A percentile compares a stretch with the other conserved stretches of the same genome.
Conservation (phyloP, 2,888 invertebrate species). For the Macrophya annulata region DNA sequence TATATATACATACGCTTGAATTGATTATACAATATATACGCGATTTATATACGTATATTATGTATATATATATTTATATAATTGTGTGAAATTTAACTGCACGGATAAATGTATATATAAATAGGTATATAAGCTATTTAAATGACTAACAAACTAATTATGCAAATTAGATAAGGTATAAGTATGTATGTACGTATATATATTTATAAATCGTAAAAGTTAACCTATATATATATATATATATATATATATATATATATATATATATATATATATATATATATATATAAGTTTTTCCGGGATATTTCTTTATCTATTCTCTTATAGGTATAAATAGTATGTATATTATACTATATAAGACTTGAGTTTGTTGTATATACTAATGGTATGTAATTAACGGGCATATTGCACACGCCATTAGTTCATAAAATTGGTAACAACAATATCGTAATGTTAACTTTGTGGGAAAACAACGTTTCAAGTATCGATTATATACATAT, state of each 20-base stretch:
- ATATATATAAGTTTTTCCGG: conserved; percentile 32
- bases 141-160: conserved; percentile 48
- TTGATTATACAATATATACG: conserved; percentile 27
- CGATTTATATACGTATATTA: not conserved
- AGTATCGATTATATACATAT: not conserved
- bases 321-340: not conserved
- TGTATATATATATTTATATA: not conserved
- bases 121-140: not conserved
- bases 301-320: not conserved
- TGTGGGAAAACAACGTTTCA: conserved; percentile 25
- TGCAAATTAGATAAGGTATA: conserved; percentile 10
- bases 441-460: not conserved
- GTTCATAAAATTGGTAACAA: conserved; percentile 16
- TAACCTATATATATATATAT: too few species aligned
- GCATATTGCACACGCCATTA: conserved; percentile 37
- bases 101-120: not conserved
- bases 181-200: too few species aligned
- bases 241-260: conserved; percentile 37
- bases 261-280: too few species aligned
- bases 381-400: conserved; percentile 31
- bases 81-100: not conserved
- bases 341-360: not conserved
- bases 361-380: conserved; percentile 9
- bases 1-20: conserved; percentile 5
- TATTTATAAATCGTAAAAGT: conserved; percentile 26